A percentile compares a stretch with the other conserved stretches of the same genome.
Evolutionary conservation across 2,113 vertebrate genomes (phyloP).

Genomic region (Lasiurus borealis): DNA sequence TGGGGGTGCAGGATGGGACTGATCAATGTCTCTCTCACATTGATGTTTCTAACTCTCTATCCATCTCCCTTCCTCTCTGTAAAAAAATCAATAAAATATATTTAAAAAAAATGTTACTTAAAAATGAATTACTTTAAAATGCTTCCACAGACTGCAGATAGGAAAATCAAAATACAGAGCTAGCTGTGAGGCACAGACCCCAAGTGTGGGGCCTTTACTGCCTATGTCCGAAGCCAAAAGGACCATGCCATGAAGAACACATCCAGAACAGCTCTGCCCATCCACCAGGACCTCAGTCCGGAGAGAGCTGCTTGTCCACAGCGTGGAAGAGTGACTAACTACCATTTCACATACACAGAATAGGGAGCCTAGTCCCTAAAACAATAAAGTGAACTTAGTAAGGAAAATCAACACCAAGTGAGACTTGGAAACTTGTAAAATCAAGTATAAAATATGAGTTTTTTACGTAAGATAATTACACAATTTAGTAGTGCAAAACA

Average conservation of each 20-base stretch:
- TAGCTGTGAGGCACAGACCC: fast-evolving
- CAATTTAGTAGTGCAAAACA: neutral
- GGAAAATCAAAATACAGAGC: neutral
- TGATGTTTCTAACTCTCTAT: too few relatives aligned
- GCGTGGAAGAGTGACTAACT: neutral
- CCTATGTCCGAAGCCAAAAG: neutral
- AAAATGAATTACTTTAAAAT: neutral
- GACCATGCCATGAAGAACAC: fast-evolving
- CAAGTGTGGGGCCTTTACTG: fast-evolving
- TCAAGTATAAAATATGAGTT: neutral
- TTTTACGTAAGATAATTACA: neutral
- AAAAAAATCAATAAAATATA: too few relatives aligned
- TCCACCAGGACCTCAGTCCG: neutral
- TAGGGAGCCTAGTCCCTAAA: neutral
- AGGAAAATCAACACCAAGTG: neutral
- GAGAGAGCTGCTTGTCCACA: neutral
- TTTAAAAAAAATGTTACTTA: too few relatives aligned
- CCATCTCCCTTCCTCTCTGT: too few relatives aligned
- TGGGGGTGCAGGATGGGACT: too few relatives aligned
- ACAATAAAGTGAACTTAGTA: neutral
- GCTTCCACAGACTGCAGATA: neutral
- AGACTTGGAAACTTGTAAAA: neutral
- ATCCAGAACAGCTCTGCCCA: neutral
- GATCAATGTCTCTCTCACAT: too few relatives aligned
- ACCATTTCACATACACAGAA: neutral